A percentile compares a stretch with the other conserved stretches of the same genome.
These are phyloP conservation scores for Sisyra nigra DNA, from an alignment of 2,888 invertebrate species.

Conservation along the genomic window DNA sequence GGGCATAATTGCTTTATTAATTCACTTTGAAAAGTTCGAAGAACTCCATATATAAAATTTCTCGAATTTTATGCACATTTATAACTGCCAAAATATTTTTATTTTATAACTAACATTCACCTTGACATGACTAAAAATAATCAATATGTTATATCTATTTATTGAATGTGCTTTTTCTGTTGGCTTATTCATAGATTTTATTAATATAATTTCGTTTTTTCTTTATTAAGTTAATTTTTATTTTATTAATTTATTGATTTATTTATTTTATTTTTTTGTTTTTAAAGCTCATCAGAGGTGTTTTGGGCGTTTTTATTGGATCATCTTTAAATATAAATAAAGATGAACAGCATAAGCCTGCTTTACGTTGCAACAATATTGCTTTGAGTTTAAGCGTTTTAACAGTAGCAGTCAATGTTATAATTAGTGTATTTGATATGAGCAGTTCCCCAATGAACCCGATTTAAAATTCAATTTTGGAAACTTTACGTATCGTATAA, in stretches of 20 bases:
- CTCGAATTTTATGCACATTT: neutral
- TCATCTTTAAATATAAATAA: slow-evolving; percentile 44
- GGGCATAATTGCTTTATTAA: no score
- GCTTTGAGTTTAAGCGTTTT: slow-evolving; percentile 39
- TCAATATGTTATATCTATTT: no score
- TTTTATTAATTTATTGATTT: slow-evolving; percentile 12
- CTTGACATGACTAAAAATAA: no score
- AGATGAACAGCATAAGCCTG: slow-evolving; percentile 36
- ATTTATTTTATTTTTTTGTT: slow-evolving; percentile 16
- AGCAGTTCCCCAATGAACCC: slow-evolving; percentile 15
- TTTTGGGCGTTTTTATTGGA: slow-evolving; percentile 41
- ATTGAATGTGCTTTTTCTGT: no score
- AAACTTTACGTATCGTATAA: no score
- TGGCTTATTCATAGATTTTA: no score
- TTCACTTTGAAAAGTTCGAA: no score
- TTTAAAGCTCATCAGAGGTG: slow-evolving; percentile 38
- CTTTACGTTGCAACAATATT: slow-evolving; percentile 41
- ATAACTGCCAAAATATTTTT: neutral
- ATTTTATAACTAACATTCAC: no score
- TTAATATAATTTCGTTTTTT: no score
- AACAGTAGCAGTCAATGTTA: slow-evolving; percentile 39
- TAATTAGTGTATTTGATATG: slow-evolving; percentile 44
- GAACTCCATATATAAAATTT: no score
- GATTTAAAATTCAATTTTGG: no score
- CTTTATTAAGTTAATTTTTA: slow-evolving; percentile 13